Evolutionary conservation across 2,888 invertebrate species (phyloP).

Genomic region (Schizotus pectinicornis): DNA sequence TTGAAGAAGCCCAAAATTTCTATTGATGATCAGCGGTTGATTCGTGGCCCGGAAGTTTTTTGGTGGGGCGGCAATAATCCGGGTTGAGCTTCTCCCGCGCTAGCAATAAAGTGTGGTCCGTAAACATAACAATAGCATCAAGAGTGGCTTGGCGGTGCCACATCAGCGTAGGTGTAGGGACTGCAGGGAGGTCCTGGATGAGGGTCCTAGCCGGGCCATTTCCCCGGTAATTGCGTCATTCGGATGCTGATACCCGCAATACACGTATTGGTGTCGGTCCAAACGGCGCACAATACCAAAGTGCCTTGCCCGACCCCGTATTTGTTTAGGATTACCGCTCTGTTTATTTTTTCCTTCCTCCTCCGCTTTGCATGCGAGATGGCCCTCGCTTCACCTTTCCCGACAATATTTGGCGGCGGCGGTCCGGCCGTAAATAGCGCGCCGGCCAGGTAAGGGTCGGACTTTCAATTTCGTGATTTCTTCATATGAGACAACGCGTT

Average conservation of each 20-base stretch:
- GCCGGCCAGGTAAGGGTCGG: slow-evolving; percentile 5
- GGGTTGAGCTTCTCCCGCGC: slow-evolving; percentile 10
- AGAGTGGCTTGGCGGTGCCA: slow-evolving; percentile 34
- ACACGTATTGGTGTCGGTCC: slow-evolving; percentile 55
- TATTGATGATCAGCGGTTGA: too few relatives aligned
- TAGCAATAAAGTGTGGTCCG: slow-evolving; percentile 39
- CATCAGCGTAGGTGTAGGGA: slow-evolving; percentile 32
- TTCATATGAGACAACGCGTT: slow-evolving; percentile 14
- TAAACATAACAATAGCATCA: slow-evolving; percentile 40
- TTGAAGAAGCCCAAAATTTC: too few relatives aligned
- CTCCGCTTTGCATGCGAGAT: slow-evolving; percentile 37
- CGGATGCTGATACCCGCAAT: slow-evolving; percentile 59
- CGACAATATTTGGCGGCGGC: slow-evolving; percentile 17
- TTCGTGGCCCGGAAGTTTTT: too few relatives aligned
- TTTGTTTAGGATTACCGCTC: slow-evolving; percentile 54
- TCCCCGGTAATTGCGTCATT: slow-evolving; percentile 59
- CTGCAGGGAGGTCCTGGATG: slow-evolving; percentile 8
- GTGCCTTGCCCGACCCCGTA: slow-evolving; percentile 51
- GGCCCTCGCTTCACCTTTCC: slow-evolving; percentile 31
- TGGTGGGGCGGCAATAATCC: too few relatives aligned
- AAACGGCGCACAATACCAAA: slow-evolving; percentile 52
- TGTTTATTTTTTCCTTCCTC: slow-evolving; percentile 38
- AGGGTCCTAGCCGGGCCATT: slow-evolving; percentile 48
- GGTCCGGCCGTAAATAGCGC: not conserved
- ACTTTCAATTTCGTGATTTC: slow-evolving; percentile 25